Evolutionary conservation across 2,888 invertebrate genomes (phyloP).

Genomic region (Darwinula stevensoni): DNA sequence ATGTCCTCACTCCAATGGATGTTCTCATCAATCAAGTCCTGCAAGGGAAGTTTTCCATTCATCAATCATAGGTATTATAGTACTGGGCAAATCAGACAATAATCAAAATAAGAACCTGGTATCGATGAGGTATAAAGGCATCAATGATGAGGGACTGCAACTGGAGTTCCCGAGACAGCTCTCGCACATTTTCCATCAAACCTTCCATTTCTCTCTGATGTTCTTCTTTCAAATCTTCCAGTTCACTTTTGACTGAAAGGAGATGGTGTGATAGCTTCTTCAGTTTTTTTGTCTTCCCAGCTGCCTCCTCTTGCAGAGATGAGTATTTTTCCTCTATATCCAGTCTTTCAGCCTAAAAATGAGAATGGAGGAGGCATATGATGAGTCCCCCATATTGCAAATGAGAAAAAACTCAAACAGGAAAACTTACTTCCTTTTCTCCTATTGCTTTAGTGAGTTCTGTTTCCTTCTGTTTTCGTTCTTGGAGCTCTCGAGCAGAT

Average conservation of each 20-base stretch:
- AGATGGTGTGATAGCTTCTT: constrained; percentile 61
- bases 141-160: constrained; percentile 69
- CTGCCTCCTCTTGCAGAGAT: constrained; percentile 73
- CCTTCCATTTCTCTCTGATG: constrained; percentile 93
- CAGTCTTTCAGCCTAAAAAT: constrained; percentile 42
- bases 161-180: constrained; percentile 62
- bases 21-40: constrained; percentile 64
- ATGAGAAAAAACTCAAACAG: constrained; percentile 1
- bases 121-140: constrained; percentile 72
- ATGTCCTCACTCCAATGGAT: constrained; percentile 95
- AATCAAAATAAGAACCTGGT: constrained; percentile 49
- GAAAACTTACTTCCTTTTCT: constrained; percentile 37
- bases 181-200: constrained; percentile 65
- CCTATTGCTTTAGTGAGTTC: constrained; percentile 47
- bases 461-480: constrained; percentile 43
- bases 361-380: neutral
- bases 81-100: too few species aligned
- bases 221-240: constrained; percentile 54
- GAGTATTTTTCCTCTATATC: constrained; percentile 87
- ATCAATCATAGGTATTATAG: neutral
- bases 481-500: constrained; percentile 49
- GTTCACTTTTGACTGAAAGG: constrained; percentile 35
- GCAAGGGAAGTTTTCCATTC: constrained; percentile 7
- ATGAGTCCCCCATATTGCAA: neutral
- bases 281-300: constrained; percentile 69